Evolutionary conservation across 2,888 invertebrate species (phyloP), one percentile per base, ranked within the genome.

Genomic region (Archaeoteleia sp.): DNA sequence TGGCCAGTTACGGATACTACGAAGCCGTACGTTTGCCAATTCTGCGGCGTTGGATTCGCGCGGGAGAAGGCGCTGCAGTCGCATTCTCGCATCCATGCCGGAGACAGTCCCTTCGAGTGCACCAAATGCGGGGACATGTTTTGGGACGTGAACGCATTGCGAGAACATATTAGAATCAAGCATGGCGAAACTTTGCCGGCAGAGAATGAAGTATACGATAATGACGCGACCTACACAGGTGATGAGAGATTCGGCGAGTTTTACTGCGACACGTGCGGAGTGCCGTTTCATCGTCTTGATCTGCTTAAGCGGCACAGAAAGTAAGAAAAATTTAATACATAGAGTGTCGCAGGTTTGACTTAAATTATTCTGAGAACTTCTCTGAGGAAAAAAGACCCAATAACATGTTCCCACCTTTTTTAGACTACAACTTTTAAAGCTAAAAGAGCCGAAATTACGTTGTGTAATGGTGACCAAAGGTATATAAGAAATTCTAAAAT

Each of bases 121-220:
- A 89, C 89, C 30, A 89, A 90, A 67, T 95, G 94, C 80, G 92
- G 92, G 62, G 94, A 94, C 83, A 90, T 94, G 89, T 94, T 94
- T 82, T 94, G 93, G 93, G 90, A 91, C 74, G 82, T 88, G 1
- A 85, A 85, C 15, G 85, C 88, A 17, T 84, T 91, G 73, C 86
- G 88, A 30, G 91, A 91, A 40, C 91, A 91, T 75, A 86, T 89
- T 20, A 87, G 89, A 45, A 82, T 86, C 0, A 91, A 91, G 74
- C 91, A 91, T 72, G 89, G 88, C 2, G 80, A 81, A 3, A 63
- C 74, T 1, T 13, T 63, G 10, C 51, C 73, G 0, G 74, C 78
- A 4, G 79, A 82, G 7, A 63, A 82, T 3, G 86, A 87, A 10
- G 87, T 87, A 30, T 87, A 86, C 25, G 87, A 87, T 32, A 88